phyloP scores from a whole-genome alignment of 2,797 vertebrate genomes.

The Tragopan temminckii region DNA sequence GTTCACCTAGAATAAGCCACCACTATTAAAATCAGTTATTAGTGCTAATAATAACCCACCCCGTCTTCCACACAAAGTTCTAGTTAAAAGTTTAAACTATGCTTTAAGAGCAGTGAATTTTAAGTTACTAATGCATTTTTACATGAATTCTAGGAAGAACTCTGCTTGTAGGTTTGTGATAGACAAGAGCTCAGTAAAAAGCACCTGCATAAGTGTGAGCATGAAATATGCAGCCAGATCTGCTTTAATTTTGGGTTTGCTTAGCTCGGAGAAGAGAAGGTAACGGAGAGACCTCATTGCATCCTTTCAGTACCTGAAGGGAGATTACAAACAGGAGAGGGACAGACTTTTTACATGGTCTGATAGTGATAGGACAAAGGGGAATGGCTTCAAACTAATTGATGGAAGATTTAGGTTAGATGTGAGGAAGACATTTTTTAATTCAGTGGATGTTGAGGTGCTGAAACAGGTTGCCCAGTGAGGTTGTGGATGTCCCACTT shows the following conservation, averaged over 20 bases:
- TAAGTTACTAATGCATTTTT: neutral
- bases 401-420: no score
- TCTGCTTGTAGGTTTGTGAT: neutral
- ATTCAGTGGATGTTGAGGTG: no score
- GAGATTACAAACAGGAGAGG: no score
- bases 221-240: neutral
- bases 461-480: no score
- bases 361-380: no score
- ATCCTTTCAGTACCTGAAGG: no score
- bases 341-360: no score
- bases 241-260: neutral
- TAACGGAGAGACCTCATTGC: no score
- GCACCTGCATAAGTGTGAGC: neutral
- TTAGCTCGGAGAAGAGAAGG: no score
- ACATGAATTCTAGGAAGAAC: neutral
- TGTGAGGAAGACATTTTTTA: no score
- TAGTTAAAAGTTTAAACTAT: neutral
- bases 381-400: no score
- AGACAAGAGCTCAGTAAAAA: neutral
- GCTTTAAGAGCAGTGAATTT: neutral
- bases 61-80: neutral
- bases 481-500: no score
- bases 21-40: neutral
- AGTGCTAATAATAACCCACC: neutral
- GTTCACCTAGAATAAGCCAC: conserved; percentile 87